Evolutionary conservation across 1,140 invertebrate genomes (phyloP).

Genomic region (Hormaphis cornu): DNA sequence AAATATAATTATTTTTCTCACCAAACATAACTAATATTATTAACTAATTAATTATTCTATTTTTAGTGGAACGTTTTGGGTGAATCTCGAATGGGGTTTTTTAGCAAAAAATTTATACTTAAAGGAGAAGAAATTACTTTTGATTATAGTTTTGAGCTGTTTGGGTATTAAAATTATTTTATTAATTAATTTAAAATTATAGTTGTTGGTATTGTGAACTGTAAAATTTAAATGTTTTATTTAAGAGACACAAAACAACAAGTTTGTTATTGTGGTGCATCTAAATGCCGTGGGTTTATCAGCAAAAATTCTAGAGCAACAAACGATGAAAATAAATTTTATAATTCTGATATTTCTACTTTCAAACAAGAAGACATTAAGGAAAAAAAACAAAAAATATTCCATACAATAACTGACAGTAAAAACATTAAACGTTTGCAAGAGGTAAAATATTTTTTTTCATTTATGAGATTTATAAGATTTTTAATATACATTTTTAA

Average conservation of each 20-base stretch:
- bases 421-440: neutral
- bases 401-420: neutral
- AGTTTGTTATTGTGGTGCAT: conserved; percentile 81
- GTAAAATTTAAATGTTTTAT: neutral
- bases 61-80: conserved; percentile 92
- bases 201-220: neutral
- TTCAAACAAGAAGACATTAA: neutral
- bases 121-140: conserved; percentile 93
- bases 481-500: neutral
- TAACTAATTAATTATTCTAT: conserved; percentile 24
- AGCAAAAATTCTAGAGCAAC: conserved; percentile 45
- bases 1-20: too few relatives aligned
- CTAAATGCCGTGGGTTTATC: conserved; percentile 85
- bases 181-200: neutral
- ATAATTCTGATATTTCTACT: neutral
- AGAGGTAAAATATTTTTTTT: neutral
- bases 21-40: too few relatives aligned
- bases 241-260: conserved; percentile 45
- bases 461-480: neutral
- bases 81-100: conserved; percentile 91
- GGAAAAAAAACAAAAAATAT: neutral
- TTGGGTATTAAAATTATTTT: conserved; percentile 62
- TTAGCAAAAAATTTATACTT: conserved; percentile 69
- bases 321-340: too few relatives aligned
- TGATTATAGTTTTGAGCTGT: conserved; percentile 95